Evolutionary conservation across 2,113 vertebrate genomes (phyloP).

Genomic region (Gavia stellata): DNA sequence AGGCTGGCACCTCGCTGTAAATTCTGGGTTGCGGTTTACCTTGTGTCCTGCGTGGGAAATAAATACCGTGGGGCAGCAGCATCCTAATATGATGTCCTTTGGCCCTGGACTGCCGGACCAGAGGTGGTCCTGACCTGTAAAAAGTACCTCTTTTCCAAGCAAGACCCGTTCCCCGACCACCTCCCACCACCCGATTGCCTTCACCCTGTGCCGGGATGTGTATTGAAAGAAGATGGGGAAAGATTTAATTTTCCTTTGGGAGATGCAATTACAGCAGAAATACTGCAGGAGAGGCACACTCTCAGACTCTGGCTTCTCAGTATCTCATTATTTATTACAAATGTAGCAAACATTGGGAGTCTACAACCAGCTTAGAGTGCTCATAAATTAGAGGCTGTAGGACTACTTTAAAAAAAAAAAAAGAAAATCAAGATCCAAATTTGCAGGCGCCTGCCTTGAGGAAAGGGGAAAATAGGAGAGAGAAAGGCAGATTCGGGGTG

Average conservation of each 20-base stretch:
- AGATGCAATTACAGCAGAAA: conserved; percentile 59
- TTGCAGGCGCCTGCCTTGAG: background rate
- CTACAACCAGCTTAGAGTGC: conserved; percentile 14
- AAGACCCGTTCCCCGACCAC: background rate
- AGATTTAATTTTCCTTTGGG: conserved; percentile 62
- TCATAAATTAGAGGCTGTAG: conserved; percentile 46
- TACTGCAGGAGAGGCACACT: conserved; percentile 54
- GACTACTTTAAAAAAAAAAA: background rate
- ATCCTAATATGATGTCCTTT: background rate
- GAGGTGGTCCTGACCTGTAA: background rate
- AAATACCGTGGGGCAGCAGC: background rate
- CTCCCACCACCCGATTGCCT: background rate
- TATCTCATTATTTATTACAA: conserved; percentile 69
- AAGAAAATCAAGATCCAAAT: background rate
- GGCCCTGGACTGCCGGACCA: background rate
- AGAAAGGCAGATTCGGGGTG: background rate
- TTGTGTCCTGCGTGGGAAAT: background rate
- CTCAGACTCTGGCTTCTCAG: conserved; percentile 46
- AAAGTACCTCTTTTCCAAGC: background rate
- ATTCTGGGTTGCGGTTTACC: background rate
- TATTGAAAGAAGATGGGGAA: conserved; percentile 11
- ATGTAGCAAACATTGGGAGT: conserved; percentile 57
- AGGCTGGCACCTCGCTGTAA: background rate
- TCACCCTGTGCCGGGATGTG: background rate
- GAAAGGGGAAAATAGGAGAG: background rate